These are phyloP conservation scores for Leptura quadrifasciata DNA, from an alignment of 2,888 invertebrate species.

Conservation along the genomic window DNA sequence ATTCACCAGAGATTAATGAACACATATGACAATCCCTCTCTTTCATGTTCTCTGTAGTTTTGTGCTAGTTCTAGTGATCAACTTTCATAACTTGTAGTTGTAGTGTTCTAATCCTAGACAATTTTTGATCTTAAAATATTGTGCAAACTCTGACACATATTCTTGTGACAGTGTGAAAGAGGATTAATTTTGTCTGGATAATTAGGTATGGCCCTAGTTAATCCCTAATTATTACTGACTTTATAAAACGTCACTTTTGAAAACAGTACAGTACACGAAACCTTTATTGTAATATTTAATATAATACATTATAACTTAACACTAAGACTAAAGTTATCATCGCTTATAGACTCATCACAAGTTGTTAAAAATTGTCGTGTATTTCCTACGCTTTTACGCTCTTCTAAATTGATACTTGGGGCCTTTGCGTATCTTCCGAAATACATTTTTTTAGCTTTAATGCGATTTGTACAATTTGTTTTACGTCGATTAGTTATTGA, in stretches of 20 bases:
- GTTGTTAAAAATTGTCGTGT: too few species aligned
- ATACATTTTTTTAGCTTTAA: too few species aligned
- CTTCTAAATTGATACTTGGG: too few species aligned
- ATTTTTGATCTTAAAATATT: constrained; percentile 8
- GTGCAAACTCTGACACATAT: constrained; percentile 30
- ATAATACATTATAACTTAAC: too few species aligned
- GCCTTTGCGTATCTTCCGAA: too few species aligned
- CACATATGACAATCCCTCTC: constrained; percentile 36
- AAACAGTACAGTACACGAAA: not conserved
- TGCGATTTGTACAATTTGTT: too few species aligned
- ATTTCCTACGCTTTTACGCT: too few species aligned
- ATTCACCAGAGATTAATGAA: constrained; percentile 36
- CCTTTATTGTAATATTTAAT: not conserved
- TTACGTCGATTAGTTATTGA: too few species aligned
- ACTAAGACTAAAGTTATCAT: not conserved
- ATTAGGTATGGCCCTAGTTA: constrained; percentile 24
- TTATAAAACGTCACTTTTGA: too few species aligned
- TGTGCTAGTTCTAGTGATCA: constrained; percentile 49
- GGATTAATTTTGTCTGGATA: constrained; percentile 31
- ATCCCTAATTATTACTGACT: not conserved
- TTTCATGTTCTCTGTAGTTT: constrained; percentile 33
- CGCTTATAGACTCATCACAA: too few species aligned
- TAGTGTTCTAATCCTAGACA: constrained; percentile 30
- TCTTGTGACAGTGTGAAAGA: constrained; percentile 24
- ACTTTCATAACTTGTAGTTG: constrained; percentile 45